Base-by-base conservation (phyloP, 2,888 invertebrate genomes). In the Acleris holmiana region DNA sequence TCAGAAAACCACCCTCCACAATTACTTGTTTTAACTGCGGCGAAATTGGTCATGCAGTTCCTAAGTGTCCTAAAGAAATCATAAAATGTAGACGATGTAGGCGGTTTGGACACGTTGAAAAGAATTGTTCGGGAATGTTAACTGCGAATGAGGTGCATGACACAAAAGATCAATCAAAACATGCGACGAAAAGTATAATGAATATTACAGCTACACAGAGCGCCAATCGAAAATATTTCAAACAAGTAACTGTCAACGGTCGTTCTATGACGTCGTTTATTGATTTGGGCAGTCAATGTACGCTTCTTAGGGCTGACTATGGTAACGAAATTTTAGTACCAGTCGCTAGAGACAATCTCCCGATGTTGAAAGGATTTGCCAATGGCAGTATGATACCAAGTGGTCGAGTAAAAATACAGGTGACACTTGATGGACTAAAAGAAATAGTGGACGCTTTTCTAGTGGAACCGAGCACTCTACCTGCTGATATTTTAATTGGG, bases 21-120 rank as follows among this genome's bases (percentile, higher is more conserved):
- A 2, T 23, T 18, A 70, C 68, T 40, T 71, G 69, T 62, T 71
- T 29, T 61, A 72, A 70, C 47, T 71, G 69, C 41, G 61, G 62
- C 4, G 57, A 69, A 44, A 13, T 69, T 49, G 67, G 69, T 10
- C 69, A 69, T 47, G 7, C 50, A 17, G 49, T 19, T 3, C 13
- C 44, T 17, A 48, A 66, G 10, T 68, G 68, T 41, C 40, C 40
- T 40, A 40, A 18, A 47, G n/a, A 66, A 40, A 53, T 23, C 23
- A 23, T 23, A 40, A 53, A 53, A 40, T 13, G 55, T 59, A 25
- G 18, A 54, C 21, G 19, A 40, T 19, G 23, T 23, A 23, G 23
- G 23, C 23, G 23, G 23, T 23, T 23, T 23, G 23, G 23, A 23
- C 23, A 23, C 23, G 23, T 23, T 23, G 23, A 23, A 23, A 23